Evolutionary conservation across 2,113 vertebrate species (phyloP).

Genomic region (Elaphurus davidianus): DNA sequence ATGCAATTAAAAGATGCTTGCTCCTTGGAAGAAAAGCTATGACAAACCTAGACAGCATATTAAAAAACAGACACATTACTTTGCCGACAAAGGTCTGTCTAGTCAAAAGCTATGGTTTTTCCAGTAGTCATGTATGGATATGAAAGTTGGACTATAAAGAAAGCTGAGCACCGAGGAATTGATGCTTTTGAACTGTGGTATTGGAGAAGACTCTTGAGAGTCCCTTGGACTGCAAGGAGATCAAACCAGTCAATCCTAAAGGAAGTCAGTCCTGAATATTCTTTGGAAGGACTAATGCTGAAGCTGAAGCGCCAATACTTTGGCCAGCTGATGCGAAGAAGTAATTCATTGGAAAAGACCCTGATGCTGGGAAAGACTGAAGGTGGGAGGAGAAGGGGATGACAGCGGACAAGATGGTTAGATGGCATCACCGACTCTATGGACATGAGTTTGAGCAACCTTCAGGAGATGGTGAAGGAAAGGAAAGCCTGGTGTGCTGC

Average conservation of each 20-base stretch:
- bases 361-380: not conserved
- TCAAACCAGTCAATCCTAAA: not conserved
- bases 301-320: not conserved
- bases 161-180: not conserved
- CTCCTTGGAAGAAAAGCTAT: not conserved
- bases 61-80: not conserved
- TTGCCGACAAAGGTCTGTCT: not conserved
- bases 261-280: not conserved
- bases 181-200: not conserved
- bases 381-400: not conserved
- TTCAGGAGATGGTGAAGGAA: not conserved
- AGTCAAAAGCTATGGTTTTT: not conserved
- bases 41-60: not conserved
- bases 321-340: not conserved
- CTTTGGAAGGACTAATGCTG: not conserved
- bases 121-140: not conserved
- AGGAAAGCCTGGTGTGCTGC: not conserved
- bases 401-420: not conserved
- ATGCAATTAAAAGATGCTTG: not conserved
- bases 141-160: not conserved
- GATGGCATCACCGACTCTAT: not conserved
- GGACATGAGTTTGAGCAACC: not conserved
- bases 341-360: not conserved
- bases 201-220: not conserved
- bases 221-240: not conserved